These are phyloP conservation scores for Campodea augens DNA, from an alignment of 1,140 invertebrate species.

Conservation along the genomic window DNA sequence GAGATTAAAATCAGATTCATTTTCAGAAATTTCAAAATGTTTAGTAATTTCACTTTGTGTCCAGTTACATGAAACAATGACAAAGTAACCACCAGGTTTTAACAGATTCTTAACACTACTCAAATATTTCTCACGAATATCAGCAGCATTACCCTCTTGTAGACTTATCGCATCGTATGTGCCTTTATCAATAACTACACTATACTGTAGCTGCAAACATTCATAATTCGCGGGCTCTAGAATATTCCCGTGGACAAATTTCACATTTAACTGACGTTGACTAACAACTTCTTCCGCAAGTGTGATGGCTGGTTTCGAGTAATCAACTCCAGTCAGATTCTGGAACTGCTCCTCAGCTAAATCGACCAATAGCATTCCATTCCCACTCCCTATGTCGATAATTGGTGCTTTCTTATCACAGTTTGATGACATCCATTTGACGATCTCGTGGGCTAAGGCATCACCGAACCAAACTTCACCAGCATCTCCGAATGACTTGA, in stretches of 20 bases:
- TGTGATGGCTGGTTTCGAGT: slow-evolving; percentile 53
- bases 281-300: slow-evolving; percentile 43
- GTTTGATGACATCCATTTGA: not conserved
- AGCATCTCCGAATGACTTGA: not conserved
- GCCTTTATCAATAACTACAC: not conserved
- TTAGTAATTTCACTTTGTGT: slow-evolving; percentile 53
- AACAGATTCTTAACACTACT: slow-evolving; percentile 40
- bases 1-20: not conserved
- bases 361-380: slow-evolving; percentile 65
- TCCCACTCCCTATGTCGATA: slow-evolving; percentile 64
- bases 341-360: slow-evolving; percentile 48
- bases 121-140: slow-evolving; percentile 44
- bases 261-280: not conserved
- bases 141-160: slow-evolving; percentile 40
- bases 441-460: not conserved
- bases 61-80: slow-evolving; percentile 90
- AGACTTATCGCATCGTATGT: slow-evolving; percentile 43
- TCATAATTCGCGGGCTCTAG: not conserved
- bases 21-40: not conserved
- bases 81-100: slow-evolving; percentile 39
- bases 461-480: not conserved
- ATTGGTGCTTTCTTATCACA: slow-evolving; percentile 14
- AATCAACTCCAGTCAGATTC: slow-evolving; percentile 63
- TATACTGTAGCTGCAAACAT: not conserved
- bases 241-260: not conserved